phyloP scores from a whole-genome alignment of 2,888 invertebrate genomes.

The Rhagonycha fulva region DNA sequence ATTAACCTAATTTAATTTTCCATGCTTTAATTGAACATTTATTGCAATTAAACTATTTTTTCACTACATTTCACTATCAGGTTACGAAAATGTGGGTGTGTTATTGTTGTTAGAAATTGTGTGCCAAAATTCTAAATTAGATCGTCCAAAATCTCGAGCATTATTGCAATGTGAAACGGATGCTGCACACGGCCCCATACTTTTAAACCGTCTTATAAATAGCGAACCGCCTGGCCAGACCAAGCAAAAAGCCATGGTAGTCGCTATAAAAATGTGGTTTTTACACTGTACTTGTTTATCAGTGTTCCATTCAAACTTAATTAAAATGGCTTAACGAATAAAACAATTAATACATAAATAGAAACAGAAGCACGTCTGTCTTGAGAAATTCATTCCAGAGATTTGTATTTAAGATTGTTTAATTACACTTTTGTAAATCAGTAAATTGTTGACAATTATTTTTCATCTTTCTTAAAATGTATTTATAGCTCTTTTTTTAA shows the following conservation, averaged over 20 bases:
- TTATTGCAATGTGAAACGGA: conserved; percentile 34
- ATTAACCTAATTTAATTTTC: background rate
- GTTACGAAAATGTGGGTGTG: conserved; percentile 26
- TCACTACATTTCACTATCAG: conserved; percentile 8
- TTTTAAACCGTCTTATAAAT: conserved; percentile 29
- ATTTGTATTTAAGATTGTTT: background rate
- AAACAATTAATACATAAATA: background rate
- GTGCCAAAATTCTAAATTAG: conserved; percentile 37
- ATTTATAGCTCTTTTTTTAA: background rate
- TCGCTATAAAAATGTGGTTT: conserved; percentile 26
- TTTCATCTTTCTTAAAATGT: background rate
- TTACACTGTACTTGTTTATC: conserved; percentile 1
- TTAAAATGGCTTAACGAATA: background rate
- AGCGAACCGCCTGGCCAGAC: conserved; percentile 27
- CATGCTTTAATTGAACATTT: background rate
- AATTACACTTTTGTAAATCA: background rate
- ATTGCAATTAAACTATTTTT: background rate
- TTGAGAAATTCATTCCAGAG: background rate
- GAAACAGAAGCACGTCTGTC: background rate
- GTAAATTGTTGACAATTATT: background rate
- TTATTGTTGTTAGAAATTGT: conserved; percentile 23
- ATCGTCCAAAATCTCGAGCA: conserved; percentile 33
- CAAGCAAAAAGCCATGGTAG: conserved; percentile 17
- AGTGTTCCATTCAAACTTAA: background rate
- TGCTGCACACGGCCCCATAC: conserved; percentile 35